Evolutionary conservation across 2,113 vertebrate species (phyloP).

Genomic region (Talpa occidentalis): DNA sequence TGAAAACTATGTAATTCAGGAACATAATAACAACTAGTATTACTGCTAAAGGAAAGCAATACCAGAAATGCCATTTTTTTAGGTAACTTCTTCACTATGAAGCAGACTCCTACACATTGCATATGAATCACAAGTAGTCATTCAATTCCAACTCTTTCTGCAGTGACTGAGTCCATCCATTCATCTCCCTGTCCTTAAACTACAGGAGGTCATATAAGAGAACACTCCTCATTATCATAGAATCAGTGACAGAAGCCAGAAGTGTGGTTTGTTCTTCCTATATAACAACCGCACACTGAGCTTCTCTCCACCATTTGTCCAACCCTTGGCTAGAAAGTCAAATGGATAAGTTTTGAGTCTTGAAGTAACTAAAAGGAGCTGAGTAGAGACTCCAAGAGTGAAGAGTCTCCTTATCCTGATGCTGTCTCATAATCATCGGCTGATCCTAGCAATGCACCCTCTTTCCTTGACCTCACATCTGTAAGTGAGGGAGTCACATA

Average conservation of each 20-base stretch:
- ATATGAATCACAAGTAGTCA: not conserved
- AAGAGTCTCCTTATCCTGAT: not conserved
- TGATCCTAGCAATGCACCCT: not conserved
- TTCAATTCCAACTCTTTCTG: not conserved
- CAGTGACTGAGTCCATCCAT: not conserved
- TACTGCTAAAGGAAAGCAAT: not conserved
- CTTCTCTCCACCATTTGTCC: not conserved
- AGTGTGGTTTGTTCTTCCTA: not conserved
- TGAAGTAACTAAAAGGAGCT: not conserved
- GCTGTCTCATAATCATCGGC: not conserved
- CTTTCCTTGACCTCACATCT: not conserved
- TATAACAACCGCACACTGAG: not conserved
- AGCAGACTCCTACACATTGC: not conserved
- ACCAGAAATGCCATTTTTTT: not conserved
- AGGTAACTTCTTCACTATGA: not conserved
- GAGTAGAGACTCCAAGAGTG: not conserved
- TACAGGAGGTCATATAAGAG: not conserved
- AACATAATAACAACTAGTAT: not conserved
- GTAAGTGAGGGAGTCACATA: not conserved
- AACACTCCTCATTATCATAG: not conserved
- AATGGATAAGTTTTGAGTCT: not conserved
- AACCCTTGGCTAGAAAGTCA: not conserved
- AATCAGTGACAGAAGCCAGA: not conserved
- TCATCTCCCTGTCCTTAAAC: not conserved
- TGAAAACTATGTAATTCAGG: not conserved